phyloP scores from a whole-genome alignment of 1,140 invertebrate genomes.

The Bombus soroeensis region DNA sequence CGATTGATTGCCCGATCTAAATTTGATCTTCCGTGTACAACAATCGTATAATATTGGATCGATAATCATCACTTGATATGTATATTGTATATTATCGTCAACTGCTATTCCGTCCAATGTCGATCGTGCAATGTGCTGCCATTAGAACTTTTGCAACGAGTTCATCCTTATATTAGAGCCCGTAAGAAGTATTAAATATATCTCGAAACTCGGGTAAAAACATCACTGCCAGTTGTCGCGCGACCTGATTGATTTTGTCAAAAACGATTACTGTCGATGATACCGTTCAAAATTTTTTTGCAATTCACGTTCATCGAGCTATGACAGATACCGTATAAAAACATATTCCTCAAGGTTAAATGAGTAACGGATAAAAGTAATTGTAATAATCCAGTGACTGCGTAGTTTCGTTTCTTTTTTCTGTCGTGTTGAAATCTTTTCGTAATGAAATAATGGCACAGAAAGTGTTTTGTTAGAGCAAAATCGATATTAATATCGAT shows the following conservation, averaged over 20 bases:
- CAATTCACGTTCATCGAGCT: neutral
- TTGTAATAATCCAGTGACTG: neutral
- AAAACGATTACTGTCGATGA: neutral
- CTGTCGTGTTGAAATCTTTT: neutral
- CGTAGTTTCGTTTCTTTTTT: neutral
- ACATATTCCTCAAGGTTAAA: slow-evolving; percentile 48
- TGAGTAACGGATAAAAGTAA: slow-evolving; percentile 24
- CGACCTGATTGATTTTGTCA: neutral
- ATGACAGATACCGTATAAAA: slow-evolving; percentile 36
- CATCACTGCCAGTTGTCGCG: neutral
- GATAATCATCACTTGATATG: neutral
- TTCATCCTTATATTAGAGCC: slow-evolving; percentile 11
- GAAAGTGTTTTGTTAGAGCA: neutral
- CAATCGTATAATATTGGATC: neutral
- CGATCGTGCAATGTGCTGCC: slow-evolving; percentile 60
- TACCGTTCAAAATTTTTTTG: neutral
- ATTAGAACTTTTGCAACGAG: slow-evolving; percentile 44
- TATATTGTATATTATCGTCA: slow-evolving; percentile 12
- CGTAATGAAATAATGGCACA: neutral
- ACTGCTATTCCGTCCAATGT: slow-evolving; percentile 32
- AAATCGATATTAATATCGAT: neutral
- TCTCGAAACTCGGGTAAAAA: neutral
- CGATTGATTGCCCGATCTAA: neutral
- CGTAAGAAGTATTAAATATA: neutral
- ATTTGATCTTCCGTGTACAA: neutral